These are phyloP conservation scores for Heliconius sara DNA, from an alignment of 2,888 invertebrate genomes.

Conservation along the genomic window DNA sequence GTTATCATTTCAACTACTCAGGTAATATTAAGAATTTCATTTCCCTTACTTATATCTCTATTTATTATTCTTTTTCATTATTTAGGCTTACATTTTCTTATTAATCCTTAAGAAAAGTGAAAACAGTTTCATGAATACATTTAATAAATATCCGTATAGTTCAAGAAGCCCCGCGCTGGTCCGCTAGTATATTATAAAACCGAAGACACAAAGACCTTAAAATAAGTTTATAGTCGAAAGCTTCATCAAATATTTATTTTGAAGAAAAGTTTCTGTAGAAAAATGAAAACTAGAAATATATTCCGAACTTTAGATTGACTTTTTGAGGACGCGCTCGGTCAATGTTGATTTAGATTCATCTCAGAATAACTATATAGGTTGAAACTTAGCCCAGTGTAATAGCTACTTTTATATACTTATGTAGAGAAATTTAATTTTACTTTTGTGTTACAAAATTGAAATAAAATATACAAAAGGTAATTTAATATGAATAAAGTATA, in stretches of 20 bases:
- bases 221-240: constrained; percentile 3
- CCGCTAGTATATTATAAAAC: background rate
- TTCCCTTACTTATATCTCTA: no score
- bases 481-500: no score
- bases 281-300: constrained; percentile 37
- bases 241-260: constrained; percentile 19
- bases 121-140: no score
- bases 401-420: constrained; percentile 29
- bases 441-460: background rate
- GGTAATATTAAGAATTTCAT: no score
- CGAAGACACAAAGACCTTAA: background rate
- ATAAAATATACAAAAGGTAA: background rate
- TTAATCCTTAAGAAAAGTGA: no score
- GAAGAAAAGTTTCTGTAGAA: constrained; percentile 24
- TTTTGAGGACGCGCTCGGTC: constrained; percentile 49
- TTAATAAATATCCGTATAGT: no score
- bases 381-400: constrained; percentile 38
- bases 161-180: no score
- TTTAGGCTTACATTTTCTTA: no score
- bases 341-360: constrained; percentile 54
- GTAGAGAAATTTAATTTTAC: background rate
- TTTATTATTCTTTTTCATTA: no score
- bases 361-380: constrained; percentile 39
- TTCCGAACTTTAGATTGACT: constrained; percentile 62
- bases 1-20: no score